A percentile compares a stretch with the other conserved stretches of the same genome.
Conservation (phyloP, 2,797 vertebrate species). For the Sphaeramia orbicularis region DNA sequence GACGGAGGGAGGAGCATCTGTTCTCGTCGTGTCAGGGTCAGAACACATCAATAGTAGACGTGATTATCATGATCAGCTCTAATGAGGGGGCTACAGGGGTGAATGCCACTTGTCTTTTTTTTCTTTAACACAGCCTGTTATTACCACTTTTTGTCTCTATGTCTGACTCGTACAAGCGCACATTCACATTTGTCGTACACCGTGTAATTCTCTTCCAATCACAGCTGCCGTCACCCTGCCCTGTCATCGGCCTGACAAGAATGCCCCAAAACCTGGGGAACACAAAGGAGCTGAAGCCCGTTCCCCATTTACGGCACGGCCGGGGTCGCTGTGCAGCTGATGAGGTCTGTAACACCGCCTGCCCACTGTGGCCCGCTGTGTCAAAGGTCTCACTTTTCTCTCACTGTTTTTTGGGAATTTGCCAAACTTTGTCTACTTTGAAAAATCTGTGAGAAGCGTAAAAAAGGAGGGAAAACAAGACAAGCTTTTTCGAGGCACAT, state of each 20-base stretch:
- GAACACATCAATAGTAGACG: conserved; percentile 64
- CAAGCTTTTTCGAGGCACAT: neutral
- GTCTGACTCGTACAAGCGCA: conserved; percentile 33
- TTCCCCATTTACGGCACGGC: conserved; percentile 28
- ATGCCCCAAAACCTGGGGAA: neutral
- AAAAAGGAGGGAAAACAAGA: neutral
- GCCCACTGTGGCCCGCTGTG: conserved; percentile 11
- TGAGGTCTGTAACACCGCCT: conserved; percentile 60
- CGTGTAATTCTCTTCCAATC: conserved; percentile 74
- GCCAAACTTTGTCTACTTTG: conserved; percentile 33
- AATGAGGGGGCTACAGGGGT: conserved; percentile 68
- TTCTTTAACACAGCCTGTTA: conserved; percentile 71
- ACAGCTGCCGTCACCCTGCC: conserved; percentile 61
- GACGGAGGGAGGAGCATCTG: conserved; percentile 26
- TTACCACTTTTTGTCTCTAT: conserved; percentile 66
- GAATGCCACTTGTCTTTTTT: conserved; percentile 57
- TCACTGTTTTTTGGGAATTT: conserved; percentile 19
- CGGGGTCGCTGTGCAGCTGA: conserved; percentile 62
- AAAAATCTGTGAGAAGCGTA: neutral
- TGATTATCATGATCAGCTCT: conserved; percentile 75
- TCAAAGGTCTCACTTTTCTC: conserved; percentile 34
- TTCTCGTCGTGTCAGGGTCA: conserved; percentile 62
- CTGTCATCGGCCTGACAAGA: conserved; percentile 50
- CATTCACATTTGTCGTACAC: conserved; percentile 35
- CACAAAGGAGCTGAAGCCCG: conserved; percentile 41